phyloP scores from a whole-genome alignment of 2,113 vertebrate species.

The Pluvialis apricaria region DNA sequence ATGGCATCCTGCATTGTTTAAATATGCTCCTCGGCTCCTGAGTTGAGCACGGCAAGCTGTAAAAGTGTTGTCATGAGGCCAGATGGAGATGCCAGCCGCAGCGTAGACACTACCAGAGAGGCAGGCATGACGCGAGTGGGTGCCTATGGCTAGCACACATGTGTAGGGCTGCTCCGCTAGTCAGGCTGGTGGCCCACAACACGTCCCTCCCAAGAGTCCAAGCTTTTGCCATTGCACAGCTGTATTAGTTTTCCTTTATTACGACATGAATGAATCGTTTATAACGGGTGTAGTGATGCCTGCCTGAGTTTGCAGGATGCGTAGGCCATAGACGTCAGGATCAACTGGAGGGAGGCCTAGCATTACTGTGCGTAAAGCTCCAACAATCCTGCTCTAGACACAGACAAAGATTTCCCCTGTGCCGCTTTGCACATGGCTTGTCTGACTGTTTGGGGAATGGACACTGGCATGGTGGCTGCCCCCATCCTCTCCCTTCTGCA shows the following conservation, averaged over 20 bases:
- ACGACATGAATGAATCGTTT: not conserved
- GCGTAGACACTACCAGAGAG: not conserved
- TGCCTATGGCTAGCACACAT: accelerated
- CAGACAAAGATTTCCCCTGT: not conserved
- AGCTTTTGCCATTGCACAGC: not conserved
- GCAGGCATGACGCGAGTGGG: not conserved
- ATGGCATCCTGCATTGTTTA: not conserved
- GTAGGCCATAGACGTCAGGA: accelerated
- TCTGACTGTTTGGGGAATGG: not conserved
- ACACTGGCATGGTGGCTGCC: not conserved
- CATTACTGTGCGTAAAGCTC: not conserved
- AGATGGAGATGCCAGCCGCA: not conserved
- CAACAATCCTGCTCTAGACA: not conserved
- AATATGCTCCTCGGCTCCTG: not conserved
- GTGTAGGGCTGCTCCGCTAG: not conserved
- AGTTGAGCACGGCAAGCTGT: not conserved
- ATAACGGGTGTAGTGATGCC: not conserved
- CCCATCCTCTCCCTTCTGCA: not conserved
- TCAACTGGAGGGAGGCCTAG: not conserved
- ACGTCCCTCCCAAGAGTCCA: not conserved
- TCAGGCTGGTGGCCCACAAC: not conserved
- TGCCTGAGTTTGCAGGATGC: not conserved
- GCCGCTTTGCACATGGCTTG: not conserved
- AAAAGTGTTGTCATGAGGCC: not conserved
- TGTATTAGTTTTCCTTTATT: not conserved